Percentiles rank a stretch among this genome's conserved stretches.
phyloP scores from a whole-genome alignment of 2,113 vertebrate genomes.

The Mixornis gularis region DNA sequence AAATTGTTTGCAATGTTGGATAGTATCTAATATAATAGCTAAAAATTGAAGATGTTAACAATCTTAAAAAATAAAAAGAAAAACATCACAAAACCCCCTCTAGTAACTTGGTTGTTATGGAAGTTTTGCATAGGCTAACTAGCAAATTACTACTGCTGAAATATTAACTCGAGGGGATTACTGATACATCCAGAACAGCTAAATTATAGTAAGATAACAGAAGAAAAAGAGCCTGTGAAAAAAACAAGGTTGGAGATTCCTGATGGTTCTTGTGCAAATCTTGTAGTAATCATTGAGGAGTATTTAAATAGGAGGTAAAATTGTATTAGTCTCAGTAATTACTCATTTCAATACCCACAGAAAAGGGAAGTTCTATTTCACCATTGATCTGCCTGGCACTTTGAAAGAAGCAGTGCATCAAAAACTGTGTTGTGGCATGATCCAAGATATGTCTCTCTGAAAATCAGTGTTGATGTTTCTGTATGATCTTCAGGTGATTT shows the following conservation, averaged over 20 bases:
- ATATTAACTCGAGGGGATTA: neutral
- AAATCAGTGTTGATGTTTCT: neutral
- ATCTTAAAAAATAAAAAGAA: neutral
- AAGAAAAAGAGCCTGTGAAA: neutral
- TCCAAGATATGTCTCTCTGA: neutral
- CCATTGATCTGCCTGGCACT: neutral
- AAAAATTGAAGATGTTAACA: conserved; percentile 3
- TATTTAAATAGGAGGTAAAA: neutral
- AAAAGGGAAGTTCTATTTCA: neutral
- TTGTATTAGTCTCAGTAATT: neutral
- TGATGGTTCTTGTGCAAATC: neutral
- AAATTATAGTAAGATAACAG: neutral
- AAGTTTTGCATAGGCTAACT: neutral
- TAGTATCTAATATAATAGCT: conserved; percentile 1
- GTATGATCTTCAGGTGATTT: neutral
- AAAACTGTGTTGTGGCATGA: neutral
- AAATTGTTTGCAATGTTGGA: neutral
- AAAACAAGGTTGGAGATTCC: neutral
- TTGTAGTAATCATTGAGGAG: neutral
- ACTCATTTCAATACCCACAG: neutral
- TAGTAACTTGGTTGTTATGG: conserved; percentile 11
- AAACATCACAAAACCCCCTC: rapidly evolving
- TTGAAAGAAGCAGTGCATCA: neutral
- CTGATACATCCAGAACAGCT: neutral
- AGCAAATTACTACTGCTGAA: neutral